Conservation (phyloP, 2,888 invertebrate species). For the Chalcis sispes region DNA sequence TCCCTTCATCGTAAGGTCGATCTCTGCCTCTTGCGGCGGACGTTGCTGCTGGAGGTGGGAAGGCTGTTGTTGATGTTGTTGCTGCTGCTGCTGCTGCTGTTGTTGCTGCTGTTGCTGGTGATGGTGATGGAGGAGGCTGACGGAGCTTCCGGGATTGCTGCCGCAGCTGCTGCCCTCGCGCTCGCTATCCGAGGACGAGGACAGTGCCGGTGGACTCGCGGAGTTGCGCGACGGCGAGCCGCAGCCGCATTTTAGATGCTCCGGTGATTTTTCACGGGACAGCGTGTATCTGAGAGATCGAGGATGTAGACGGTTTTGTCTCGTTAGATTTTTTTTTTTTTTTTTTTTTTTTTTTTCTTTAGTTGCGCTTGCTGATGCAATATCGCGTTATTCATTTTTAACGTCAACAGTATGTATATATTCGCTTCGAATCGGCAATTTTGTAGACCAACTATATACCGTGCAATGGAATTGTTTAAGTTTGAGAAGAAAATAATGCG, state of each 20-base stretch:
- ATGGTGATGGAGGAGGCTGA: background rate
- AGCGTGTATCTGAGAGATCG: slow-evolving; percentile 31
- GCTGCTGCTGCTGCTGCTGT: slow-evolving; percentile 18
- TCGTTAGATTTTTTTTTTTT: too few species aligned
- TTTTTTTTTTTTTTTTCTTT: too few species aligned
- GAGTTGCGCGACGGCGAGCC: slow-evolving; percentile 49
- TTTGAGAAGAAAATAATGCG: too few species aligned
- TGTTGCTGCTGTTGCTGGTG: slow-evolving; percentile 2
- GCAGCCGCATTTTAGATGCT: slow-evolving; percentile 43
- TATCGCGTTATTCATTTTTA: too few species aligned
- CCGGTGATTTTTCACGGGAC: slow-evolving; percentile 45
- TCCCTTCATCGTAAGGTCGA: slow-evolving; percentile 73
- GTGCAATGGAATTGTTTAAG: too few species aligned
- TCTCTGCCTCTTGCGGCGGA: slow-evolving; percentile 71
- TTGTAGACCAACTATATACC: too few species aligned
- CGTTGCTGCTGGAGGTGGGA: slow-evolving; percentile 32
- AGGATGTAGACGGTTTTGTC: too few species aligned
- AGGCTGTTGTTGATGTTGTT: background rate
- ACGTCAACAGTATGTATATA: too few species aligned
- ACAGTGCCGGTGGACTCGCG: slow-evolving; percentile 39
- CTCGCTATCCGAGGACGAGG: slow-evolving; percentile 49
- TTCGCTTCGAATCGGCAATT: too few species aligned
- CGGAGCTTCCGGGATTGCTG: background rate
- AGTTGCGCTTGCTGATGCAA: too few species aligned
- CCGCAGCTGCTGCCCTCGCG: slow-evolving; percentile 14